These are phyloP conservation scores for Naja naja DNA, from an alignment of 2,113 vertebrate genomes.

Conservation along the genomic window DNA sequence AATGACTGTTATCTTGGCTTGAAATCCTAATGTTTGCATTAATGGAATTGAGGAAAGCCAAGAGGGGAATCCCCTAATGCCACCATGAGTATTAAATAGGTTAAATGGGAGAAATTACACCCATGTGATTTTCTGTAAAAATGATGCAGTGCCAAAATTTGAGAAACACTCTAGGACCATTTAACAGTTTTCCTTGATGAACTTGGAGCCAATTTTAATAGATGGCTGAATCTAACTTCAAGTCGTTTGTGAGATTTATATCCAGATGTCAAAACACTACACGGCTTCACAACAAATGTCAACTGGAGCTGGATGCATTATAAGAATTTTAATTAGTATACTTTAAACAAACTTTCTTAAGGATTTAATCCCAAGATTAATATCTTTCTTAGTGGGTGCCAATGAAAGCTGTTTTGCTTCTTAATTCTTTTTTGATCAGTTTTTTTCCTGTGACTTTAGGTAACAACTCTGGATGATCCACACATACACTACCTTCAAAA, in stretches of 20 bases:
- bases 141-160: not conserved
- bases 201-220: not conserved
- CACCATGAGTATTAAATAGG: not conserved
- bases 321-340: not conserved
- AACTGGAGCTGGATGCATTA: not conserved
- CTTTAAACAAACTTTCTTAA: not conserved
- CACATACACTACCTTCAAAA: not conserved
- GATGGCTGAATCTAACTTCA: not conserved
- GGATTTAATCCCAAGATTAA: not conserved
- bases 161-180: not conserved
- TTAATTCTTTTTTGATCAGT: not conserved
- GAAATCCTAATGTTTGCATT: not conserved
- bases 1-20: not conserved
- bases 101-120: not conserved
- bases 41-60: not conserved
- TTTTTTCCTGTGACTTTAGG: not conserved
- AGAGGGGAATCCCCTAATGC: not conserved
- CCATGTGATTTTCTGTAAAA: not conserved
- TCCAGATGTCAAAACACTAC: not conserved
- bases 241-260: not conserved
- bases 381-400: not conserved
- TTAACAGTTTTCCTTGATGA: not conserved
- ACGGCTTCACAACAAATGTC: not conserved
- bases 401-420: not conserved
- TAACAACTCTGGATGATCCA: not conserved